phyloP scores from a whole-genome alignment of 2,797 vertebrate genomes.

The Tympanoctomys barrerae region DNA sequence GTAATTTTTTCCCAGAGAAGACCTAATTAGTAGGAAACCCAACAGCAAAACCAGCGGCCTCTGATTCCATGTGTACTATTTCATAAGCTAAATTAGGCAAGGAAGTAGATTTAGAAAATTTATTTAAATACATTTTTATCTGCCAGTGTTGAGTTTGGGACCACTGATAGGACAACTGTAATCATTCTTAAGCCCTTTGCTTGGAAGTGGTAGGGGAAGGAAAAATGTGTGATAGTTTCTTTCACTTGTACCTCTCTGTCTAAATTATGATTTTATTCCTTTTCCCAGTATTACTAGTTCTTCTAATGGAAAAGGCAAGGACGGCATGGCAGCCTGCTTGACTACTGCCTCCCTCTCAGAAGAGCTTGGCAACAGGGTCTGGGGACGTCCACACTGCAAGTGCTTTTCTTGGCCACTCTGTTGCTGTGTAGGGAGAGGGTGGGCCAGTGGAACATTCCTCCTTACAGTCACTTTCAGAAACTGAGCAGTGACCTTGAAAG shows the following conservation, averaged over 20 bases:
- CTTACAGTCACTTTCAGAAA: slow-evolving; percentile 35
- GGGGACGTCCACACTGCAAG: slow-evolving; percentile 59
- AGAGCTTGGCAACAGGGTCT: not conserved
- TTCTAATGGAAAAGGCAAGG: not conserved
- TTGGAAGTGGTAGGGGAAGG: not conserved
- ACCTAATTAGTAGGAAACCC: slow-evolving; percentile 62
- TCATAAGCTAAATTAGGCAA: slow-evolving; percentile 42
- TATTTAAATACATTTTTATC: slow-evolving; percentile 11
- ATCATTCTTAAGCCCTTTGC: not conserved
- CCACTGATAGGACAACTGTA: not conserved
- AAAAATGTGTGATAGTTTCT: not conserved
- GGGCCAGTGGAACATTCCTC: slow-evolving; percentile 32
- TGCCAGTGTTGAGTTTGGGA: not conserved
- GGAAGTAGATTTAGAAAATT: slow-evolving; percentile 17
- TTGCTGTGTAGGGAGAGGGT: not conserved
- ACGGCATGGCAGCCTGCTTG: not conserved
- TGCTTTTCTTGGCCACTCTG: slow-evolving; percentile 42
- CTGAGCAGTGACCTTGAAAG: slow-evolving; percentile 22
- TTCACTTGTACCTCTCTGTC: not conserved
- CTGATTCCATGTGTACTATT: slow-evolving; percentile 56
- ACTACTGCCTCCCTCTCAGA: not conserved
- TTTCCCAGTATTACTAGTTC: not conserved
- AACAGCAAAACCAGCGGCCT: slow-evolving; percentile 36
- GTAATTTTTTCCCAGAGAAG: slow-evolving; percentile 51
- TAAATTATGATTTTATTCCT: not conserved